Conservation (phyloP, 1,140 invertebrate species). For the Holotrichia oblita region DNA sequence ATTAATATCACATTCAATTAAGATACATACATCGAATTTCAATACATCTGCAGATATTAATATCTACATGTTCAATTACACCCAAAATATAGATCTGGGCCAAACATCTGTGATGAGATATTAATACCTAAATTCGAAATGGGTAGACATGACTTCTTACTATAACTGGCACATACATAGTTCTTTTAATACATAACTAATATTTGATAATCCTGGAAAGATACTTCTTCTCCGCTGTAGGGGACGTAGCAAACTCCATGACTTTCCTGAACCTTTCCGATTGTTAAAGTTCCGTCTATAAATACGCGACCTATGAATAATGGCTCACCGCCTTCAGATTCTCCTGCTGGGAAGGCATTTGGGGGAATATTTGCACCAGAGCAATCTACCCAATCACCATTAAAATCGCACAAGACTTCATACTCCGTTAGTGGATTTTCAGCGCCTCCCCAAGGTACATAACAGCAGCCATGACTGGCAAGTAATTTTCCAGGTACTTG, state of each 20-base stretch:
- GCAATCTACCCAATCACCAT: constrained; percentile 56
- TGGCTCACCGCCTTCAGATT: constrained; percentile 78
- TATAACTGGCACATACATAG: no score
- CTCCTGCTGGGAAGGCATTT: constrained; percentile 76
- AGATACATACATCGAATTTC: no score
- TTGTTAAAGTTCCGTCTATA: constrained; percentile 73
- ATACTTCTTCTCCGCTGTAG: constrained; percentile 74
- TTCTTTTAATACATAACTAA: neutral
- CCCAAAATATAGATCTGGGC: no score
- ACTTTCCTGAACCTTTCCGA: constrained; percentile 78
- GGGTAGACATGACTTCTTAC: no score
- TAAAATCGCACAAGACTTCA: constrained; percentile 67
- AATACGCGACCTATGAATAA: constrained; percentile 74
- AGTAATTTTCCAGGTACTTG: constrained; percentile 82
- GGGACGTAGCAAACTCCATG: constrained; percentile 79
- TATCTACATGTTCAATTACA: no score
- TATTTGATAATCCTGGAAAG: constrained; percentile 79
- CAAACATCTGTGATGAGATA: no score
- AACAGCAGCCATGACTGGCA: constrained; percentile 74
- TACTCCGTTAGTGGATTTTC: constrained; percentile 82
- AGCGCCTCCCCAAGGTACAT: constrained; percentile 80
- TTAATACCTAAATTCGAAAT: no score
- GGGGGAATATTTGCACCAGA: constrained; percentile 73
- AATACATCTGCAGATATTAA: no score
- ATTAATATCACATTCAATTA: no score